Evolutionary conservation across 64 coral and sea anemone species (phyloP), one percentile per base, ranked within the genome.

Genomic region (Porites australiensis): DNA sequence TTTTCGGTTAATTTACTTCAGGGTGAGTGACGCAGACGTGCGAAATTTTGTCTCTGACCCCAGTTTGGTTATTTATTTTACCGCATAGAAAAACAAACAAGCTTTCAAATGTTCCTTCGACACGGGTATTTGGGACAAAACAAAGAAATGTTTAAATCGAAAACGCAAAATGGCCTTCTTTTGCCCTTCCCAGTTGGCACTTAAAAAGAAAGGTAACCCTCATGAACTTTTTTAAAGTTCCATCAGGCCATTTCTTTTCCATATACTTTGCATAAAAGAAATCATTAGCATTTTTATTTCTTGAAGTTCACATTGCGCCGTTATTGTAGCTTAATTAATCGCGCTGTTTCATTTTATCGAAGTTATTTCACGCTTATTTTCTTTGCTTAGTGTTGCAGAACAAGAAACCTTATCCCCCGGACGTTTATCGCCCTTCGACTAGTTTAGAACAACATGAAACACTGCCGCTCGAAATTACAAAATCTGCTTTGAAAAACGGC

Each of bases 181-280:
- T 16, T 96, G 95, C 58, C 95, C 95, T 0, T 96, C 91, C 13
- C 95, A 96, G 70, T 51, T 96, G n/a, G 84, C 85, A 13, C 57
- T 93, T 11, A 96, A 96, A 76, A 96, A 88, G 74, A 96, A 96
- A 83, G 91, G 94, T 96, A 79, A 83, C 58, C 44, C 18, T 68
- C 51, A 21, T 4, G 43, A 4, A 13, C 13, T 19, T 19, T 6
- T 76, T 23, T 76, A 37, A 37, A 37, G 27, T 37, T 37, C 27
- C 27, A 14, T 50, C 13, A 13, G 9, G 54, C 23, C 66, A 22
- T 13, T 80, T 80, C 54, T 23, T 77, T 53, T 19, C n/a, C 6
- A 7, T 6, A 22, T 77, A 13, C 22, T 83, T 66, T 19, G 15
- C 45, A 47, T 50, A 83, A 67, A 55, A 50, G 18, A 47, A 50